A percentile compares a stretch with the other conserved stretches of the same genome.
These are phyloP conservation scores for Chamaetylas fuelleborni DNA, from an alignment of 2,113 vertebrate genomes.

Conservation along the genomic window DNA sequence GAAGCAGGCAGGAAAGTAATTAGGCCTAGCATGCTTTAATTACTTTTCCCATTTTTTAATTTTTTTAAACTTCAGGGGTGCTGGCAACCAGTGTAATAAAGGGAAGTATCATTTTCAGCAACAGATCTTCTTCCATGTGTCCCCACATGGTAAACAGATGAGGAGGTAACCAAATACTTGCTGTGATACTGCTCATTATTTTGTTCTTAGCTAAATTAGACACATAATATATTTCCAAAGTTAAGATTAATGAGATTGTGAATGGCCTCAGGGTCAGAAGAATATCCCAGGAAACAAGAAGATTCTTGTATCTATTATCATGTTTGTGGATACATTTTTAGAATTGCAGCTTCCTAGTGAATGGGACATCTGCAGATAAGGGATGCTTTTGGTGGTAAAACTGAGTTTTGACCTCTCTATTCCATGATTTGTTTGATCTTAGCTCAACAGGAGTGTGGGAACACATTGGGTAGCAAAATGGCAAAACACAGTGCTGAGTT, in stretches of 20 bases:
- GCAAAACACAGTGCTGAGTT: neutral
- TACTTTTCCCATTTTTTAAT: conserved; percentile 67
- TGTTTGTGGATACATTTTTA: neutral
- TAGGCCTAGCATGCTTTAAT: conserved; percentile 65
- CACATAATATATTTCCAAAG: neutral
- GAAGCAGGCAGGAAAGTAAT: conserved; percentile 57
- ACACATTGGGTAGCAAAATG: neutral
- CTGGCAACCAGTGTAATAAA: conserved; percentile 11
- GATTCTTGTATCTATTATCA: neutral
- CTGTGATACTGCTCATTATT: neutral
- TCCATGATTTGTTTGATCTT: neutral
- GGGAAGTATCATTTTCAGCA: conserved; percentile 16
- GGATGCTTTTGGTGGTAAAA: neutral
- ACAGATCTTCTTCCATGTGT: neutral
- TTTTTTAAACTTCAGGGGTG: conserved; percentile 71
- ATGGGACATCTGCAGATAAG: neutral
- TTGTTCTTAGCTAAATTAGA: neutral
- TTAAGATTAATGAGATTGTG: neutral
- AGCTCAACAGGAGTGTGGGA: neutral
- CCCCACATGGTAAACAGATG: neutral
- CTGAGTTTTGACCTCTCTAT: neutral
- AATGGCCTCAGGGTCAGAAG: neutral
- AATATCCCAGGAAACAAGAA: neutral
- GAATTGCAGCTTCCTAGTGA: neutral
- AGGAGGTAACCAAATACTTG: conserved; percentile 10